Evolutionary conservation across 2,113 vertebrate species (phyloP).

Genomic region (Nothobranchius furzeri): DNA sequence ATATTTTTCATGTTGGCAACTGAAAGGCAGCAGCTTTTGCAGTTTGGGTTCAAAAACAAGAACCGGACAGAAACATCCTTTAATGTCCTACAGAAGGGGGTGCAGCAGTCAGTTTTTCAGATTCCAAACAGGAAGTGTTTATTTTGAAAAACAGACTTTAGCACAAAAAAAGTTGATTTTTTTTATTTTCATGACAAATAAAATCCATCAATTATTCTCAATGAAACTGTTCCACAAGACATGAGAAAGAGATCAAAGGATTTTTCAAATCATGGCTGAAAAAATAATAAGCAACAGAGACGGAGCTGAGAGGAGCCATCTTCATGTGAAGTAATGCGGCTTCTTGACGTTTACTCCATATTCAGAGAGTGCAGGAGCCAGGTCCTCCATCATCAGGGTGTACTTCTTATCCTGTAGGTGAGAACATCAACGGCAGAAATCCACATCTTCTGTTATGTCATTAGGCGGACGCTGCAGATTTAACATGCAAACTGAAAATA

Average conservation of each 20-base stretch:
- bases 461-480: background rate
- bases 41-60: too few relatives aligned
- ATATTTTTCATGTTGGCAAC: too few relatives aligned
- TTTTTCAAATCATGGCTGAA: constrained; percentile 44
- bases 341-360: constrained; percentile 98
- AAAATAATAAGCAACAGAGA: constrained; percentile 26
- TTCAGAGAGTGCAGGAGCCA: constrained; percentile 90
- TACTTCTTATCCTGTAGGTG: constrained; percentile 93
- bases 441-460: background rate
- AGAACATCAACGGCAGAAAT: background rate
- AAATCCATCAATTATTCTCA: constrained; percentile 28
- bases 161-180: constrained; percentile 5
- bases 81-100: too few relatives aligned
- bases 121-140: too few relatives aligned
- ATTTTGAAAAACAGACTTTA: too few relatives aligned
- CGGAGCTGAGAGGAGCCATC: background rate
- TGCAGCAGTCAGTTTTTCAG: too few relatives aligned
- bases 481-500: background rate
- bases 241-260: constrained; percentile 38
- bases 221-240: too few relatives aligned
- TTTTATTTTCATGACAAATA: constrained; percentile 69
- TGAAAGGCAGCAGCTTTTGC: too few relatives aligned
- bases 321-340: constrained; percentile 93
- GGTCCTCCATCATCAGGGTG: constrained; percentile 97
- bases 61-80: too few relatives aligned